Percentiles rank a stretch among this genome's conserved stretches.
These are phyloP conservation scores for Leptopilina myrica DNA, from an alignment of 2,888 invertebrate genomes.

Conservation along the genomic window DNA sequence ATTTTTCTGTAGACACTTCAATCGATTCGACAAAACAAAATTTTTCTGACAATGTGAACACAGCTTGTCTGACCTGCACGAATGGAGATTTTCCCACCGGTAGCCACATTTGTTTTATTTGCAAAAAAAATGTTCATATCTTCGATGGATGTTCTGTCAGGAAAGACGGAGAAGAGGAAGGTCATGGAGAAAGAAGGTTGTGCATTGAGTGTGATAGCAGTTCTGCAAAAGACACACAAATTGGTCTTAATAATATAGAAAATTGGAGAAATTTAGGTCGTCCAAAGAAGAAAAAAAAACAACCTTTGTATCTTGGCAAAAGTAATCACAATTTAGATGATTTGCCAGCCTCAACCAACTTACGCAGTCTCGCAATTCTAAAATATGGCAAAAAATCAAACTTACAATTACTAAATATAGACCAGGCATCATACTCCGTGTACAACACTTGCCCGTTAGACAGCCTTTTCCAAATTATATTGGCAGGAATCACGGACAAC, in stretches of 20 bases:
- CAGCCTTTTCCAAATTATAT: conserved; percentile 42
- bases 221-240: not conserved
- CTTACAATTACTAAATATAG: not conserved
- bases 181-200: not conserved
- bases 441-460: conserved; percentile 42
- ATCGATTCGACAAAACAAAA: not conserved
- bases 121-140: not conserved
- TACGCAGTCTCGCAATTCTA: not conserved
- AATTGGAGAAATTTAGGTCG: not conserved
- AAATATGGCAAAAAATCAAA: conserved; percentile 11
- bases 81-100: not conserved
- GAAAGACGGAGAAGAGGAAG: not conserved
- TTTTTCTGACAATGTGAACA: not conserved
- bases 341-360: not conserved
- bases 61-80: not conserved
- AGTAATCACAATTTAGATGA: not conserved
- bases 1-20: too few relatives aligned
- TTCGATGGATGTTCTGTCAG: not conserved
- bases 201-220: not conserved
- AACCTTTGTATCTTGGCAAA: not conserved
- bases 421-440: conserved; percentile 20
- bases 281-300: not conserved
- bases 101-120: not conserved
- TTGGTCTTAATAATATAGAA: not conserved
- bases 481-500: conserved; percentile 34